phyloP scores from a whole-genome alignment of 2,113 vertebrate species.

The Aptenodytes patagonicus region DNA sequence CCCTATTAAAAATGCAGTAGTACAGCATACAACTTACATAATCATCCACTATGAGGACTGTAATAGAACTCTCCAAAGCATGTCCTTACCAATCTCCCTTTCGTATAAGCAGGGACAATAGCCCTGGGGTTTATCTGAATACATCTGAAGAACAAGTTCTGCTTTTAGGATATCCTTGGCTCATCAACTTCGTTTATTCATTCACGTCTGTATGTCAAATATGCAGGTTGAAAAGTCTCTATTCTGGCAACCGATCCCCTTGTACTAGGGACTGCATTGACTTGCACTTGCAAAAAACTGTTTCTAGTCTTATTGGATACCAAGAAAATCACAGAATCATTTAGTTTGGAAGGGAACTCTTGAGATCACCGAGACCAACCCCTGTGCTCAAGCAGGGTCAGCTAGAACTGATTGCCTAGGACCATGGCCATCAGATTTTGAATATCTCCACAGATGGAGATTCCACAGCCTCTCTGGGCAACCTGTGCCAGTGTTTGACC shows the following conservation, averaged over 20 bases:
- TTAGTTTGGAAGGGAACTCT: background rate
- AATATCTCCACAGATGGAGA: background rate
- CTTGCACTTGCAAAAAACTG: background rate
- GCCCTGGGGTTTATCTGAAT: background rate
- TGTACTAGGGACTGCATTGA: background rate
- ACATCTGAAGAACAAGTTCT: background rate
- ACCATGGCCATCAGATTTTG: background rate
- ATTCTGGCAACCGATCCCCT: background rate
- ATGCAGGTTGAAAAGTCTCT: background rate
- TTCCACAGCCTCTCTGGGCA: background rate
- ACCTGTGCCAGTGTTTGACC: background rate
- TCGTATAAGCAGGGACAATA: background rate
- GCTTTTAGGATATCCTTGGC: background rate
- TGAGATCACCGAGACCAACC: background rate
- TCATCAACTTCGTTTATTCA: background rate
- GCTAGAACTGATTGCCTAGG: background rate
- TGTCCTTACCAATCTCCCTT: background rate
- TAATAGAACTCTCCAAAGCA: background rate
- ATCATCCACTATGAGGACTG: background rate
- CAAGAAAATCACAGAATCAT: background rate
- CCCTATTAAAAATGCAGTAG: conserved; percentile 26
- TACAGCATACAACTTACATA: background rate
- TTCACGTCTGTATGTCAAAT: background rate
- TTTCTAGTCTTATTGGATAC: background rate
- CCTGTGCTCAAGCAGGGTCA: background rate